Conservation (phyloP, 2,113 vertebrate species). For the Hoplias malabaricus region DNA sequence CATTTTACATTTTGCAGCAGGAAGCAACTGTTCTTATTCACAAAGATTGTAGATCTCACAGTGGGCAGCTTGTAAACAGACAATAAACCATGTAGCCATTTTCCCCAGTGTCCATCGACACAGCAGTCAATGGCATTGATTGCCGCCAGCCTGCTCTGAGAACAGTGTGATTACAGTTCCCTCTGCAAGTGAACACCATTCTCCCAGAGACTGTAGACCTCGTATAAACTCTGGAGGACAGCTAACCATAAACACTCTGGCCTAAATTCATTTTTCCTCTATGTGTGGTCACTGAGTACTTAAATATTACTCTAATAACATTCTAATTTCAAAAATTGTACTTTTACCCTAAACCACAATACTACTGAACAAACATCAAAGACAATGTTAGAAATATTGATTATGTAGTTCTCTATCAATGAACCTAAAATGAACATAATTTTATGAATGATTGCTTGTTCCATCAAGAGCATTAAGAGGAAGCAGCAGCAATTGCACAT, state of each 20-base stretch:
- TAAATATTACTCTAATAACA: too few species aligned
- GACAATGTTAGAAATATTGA: too few species aligned
- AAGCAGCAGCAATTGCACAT: too few species aligned
- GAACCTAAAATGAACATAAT: too few species aligned
- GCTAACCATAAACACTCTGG: neutral
- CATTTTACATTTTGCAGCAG: too few species aligned
- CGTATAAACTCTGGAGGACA: neutral
- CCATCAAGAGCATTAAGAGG: too few species aligned
- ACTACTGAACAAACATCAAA: too few species aligned
- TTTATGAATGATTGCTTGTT: too few species aligned
- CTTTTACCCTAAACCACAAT: too few species aligned
- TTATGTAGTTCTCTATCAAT: too few species aligned
- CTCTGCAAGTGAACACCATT: neutral
- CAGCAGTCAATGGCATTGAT: slow-evolving; percentile 56
- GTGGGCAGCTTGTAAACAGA: neutral
- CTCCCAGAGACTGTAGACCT: neutral
- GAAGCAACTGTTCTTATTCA: neutral
- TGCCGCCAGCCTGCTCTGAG: neutral
- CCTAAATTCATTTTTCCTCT: neutral
- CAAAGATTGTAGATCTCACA: neutral
- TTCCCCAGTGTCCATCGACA: slow-evolving; percentile 26
- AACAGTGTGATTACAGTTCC: slow-evolving; percentile 35
- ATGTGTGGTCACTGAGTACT: too few species aligned
- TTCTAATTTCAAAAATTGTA: too few species aligned
- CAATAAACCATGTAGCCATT: slow-evolving; percentile 25